Evolutionary conservation across 2,888 invertebrate species (phyloP).

Genomic region (Tholera decimalis): DNA sequence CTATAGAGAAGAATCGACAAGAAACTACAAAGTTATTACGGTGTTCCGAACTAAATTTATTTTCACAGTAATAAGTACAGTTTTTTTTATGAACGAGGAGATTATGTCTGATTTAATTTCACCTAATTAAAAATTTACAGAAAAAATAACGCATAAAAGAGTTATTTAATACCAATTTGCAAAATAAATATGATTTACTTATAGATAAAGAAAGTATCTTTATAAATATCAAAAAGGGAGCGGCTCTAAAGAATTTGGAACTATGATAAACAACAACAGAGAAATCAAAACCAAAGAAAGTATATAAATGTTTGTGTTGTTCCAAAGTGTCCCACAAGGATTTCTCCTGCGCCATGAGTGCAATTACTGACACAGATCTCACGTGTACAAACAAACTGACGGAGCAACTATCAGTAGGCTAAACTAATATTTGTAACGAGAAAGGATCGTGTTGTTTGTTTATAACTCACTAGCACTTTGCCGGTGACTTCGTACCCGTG

Average conservation of each 20-base stretch:
- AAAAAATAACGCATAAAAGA: too few species aligned
- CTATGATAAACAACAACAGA: not conserved
- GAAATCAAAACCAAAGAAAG: conserved; percentile 23
- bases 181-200: too few species aligned
- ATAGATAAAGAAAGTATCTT: not conserved
- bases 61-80: too few species aligned
- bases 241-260: not conserved
- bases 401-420: conserved; percentile 33
- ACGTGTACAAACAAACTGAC: conserved; percentile 30
- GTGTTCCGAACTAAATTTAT: too few species aligned
- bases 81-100: too few species aligned
- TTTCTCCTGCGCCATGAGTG: conserved; percentile 25
- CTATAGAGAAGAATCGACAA: too few species aligned
- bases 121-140: too few species aligned
- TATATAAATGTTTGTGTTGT: not conserved
- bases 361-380: conserved; percentile 28
- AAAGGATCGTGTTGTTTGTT: conserved; percentile 22
- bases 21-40: too few species aligned
- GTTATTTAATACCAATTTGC: too few species aligned
- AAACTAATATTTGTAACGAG: conserved; percentile 34
- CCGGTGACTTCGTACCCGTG: too few species aligned
- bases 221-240: not conserved
- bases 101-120: too few species aligned
- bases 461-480: too few species aligned
- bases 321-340: conserved; percentile 17